A percentile compares a stretch with the other conserved stretches of the same genome.
These are phyloP conservation scores for Trididemnum clinides DNA, from an alignment of 23 tunicate genomes.

Conservation along the genomic window DNA sequence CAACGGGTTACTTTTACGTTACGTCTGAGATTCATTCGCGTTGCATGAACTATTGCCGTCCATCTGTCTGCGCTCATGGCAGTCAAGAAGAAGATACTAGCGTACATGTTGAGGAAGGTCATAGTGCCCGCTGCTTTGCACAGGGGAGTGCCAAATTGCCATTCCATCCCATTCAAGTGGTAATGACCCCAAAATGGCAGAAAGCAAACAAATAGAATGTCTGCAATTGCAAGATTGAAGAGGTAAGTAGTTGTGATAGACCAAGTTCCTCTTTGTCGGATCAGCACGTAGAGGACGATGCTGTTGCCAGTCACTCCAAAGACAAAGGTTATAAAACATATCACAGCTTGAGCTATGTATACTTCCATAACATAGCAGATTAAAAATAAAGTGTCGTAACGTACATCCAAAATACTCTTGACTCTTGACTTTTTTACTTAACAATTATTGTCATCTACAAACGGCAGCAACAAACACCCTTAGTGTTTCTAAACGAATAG, in stretches of 20 bases:
- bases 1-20: slow-evolving; percentile 36
- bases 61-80: slow-evolving; percentile 89
- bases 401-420: too few species aligned
- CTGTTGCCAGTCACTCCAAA: slow-evolving; percentile 72
- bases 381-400: too few species aligned
- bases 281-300: slow-evolving; percentile 54
- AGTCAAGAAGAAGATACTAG: slow-evolving; percentile 77
- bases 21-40: slow-evolving; percentile 38
- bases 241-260: slow-evolving; percentile 69
- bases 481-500: too few species aligned
- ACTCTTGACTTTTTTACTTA: too few species aligned
- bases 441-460: too few species aligned
- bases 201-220: slow-evolving; percentile 50
- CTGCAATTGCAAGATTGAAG: slow-evolving; percentile 79
- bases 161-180: slow-evolving; percentile 49
- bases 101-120: slow-evolving; percentile 69
- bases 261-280: slow-evolving; percentile 64
- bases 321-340: slow-evolving; percentile 40
- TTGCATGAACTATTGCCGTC: slow-evolving; percentile 81
- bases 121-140: slow-evolving; percentile 62
- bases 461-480: too few species aligned
- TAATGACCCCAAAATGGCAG: slow-evolving; percentile 81
- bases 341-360: slow-evolving; percentile 34
- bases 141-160: slow-evolving; percentile 66
- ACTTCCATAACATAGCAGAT: too few species aligned